A percentile compares a stretch with the other conserved stretches of the same genome.
Evolutionary conservation across 2,888 invertebrate genomes (phyloP).

Genomic region (Tipula vernalis): DNA sequence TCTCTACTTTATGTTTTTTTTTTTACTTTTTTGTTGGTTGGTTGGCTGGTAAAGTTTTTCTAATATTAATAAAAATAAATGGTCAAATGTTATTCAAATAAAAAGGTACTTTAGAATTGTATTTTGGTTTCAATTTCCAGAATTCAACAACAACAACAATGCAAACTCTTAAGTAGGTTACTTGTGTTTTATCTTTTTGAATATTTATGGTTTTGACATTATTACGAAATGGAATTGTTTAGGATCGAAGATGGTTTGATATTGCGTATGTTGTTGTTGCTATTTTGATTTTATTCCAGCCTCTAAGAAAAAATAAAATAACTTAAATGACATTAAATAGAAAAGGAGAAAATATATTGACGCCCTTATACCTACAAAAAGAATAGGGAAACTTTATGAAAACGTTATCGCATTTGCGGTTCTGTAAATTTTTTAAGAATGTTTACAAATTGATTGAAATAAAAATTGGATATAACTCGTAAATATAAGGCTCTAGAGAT

Average conservation of each 20-base stretch:
- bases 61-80: conserved; percentile 4
- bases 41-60: background rate
- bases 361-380: background rate
- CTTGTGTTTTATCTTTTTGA: background rate
- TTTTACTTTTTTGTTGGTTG: too few relatives aligned
- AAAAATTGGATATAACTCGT: background rate
- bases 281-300: background rate
- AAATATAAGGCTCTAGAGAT: background rate
- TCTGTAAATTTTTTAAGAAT: background rate
- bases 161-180: background rate
- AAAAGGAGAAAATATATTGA: background rate
- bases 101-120: conserved; percentile 4
- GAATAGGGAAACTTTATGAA: background rate
- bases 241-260: conserved; percentile 4
- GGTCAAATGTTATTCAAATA: conserved; percentile 4
- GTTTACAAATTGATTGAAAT: background rate
- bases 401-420: background rate
- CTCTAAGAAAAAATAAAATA: background rate
- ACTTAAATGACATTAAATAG: background rate
- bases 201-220: conserved; percentile 4
- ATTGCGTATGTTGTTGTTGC: background rate
- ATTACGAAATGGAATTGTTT: background rate
- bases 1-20: background rate
- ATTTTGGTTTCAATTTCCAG: background rate
- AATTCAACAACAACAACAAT: background rate